Evolutionary conservation across 2,797 vertebrate species (phyloP).

Genomic region (Remorina albescens): DNA sequence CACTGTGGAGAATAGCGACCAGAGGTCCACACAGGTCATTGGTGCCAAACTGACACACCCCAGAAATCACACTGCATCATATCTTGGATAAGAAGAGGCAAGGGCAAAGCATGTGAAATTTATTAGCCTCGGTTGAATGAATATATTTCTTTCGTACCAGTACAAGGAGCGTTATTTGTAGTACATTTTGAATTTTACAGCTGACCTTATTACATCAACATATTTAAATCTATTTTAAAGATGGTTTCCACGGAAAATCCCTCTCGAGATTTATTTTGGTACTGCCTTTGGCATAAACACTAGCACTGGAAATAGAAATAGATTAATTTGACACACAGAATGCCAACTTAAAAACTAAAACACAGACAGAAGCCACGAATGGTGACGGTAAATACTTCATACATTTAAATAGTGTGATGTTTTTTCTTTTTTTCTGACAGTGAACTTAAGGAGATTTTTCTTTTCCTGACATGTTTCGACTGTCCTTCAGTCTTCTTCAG

Average conservation of each 20-base stretch:
- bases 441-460: too few species aligned
- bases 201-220: constrained; percentile 48
- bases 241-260: constrained; percentile 54
- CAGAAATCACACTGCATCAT: constrained; percentile 38
- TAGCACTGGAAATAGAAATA: constrained; percentile 65
- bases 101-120: neutral
- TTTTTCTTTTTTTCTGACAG: too few species aligned
- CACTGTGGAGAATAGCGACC: constrained; percentile 54
- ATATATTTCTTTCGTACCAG: neutral
- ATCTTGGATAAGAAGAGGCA: neutral
- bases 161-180: constrained; percentile 24
- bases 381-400: constrained; percentile 27
- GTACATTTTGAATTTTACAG: constrained; percentile 20
- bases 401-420: too few species aligned
- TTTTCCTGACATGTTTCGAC: too few species aligned
- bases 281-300: constrained; percentile 76
- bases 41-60: constrained; percentile 38
- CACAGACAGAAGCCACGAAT: constrained; percentile 41
- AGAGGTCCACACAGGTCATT: constrained; percentile 20
- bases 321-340: constrained; percentile 73
- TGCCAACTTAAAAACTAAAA: constrained; percentile 52
- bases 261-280: constrained; percentile 59
- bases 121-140: neutral
- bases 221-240: constrained; percentile 60
- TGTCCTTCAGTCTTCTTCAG: too few species aligned